phyloP scores from a whole-genome alignment of 2,888 invertebrate species.

The Amblyteles armatorius region DNA sequence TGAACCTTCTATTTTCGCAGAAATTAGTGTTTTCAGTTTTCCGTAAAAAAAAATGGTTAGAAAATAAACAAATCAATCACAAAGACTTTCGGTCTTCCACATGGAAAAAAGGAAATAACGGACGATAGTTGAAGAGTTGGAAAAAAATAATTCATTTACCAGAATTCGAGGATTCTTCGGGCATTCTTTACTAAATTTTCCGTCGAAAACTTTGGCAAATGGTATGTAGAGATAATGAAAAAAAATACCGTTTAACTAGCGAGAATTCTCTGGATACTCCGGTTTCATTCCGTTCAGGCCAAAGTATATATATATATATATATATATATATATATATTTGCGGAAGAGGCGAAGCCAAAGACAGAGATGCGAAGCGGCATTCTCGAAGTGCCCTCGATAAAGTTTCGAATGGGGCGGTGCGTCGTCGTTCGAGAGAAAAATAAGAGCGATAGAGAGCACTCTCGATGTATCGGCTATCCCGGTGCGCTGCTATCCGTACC shows the following conservation, averaged over 20 bases:
- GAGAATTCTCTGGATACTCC: background rate
- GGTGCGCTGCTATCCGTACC: conserved; percentile 12
- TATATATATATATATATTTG: background rate
- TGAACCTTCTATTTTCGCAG: background rate
- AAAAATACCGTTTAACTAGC: background rate
- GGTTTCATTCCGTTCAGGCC: conserved; percentile 23
- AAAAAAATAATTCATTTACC: background rate
- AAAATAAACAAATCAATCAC: too few relatives aligned
- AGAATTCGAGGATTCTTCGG: background rate
- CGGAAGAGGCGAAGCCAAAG: conserved; percentile 35
- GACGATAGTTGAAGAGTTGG: background rate
- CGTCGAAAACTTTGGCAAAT: background rate
- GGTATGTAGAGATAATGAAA: background rate
- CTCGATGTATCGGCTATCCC: conserved; percentile 21
- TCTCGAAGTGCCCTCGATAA: conserved; percentile 42
- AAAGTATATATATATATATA: conserved; percentile 31
- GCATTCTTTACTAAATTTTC: background rate
- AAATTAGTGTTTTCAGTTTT: background rate
- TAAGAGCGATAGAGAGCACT: conserved; percentile 25
- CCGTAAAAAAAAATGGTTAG: background rate
- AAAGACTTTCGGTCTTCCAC: background rate
- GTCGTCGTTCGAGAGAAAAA: conserved; percentile 25
- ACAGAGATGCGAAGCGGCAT: conserved; percentile 24
- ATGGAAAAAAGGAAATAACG: background rate
- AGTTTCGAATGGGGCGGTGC: conserved; percentile 29